These are phyloP conservation scores for Conistra vaccinii DNA, from an alignment of 2,888 invertebrate genomes.

Conservation along the genomic window DNA sequence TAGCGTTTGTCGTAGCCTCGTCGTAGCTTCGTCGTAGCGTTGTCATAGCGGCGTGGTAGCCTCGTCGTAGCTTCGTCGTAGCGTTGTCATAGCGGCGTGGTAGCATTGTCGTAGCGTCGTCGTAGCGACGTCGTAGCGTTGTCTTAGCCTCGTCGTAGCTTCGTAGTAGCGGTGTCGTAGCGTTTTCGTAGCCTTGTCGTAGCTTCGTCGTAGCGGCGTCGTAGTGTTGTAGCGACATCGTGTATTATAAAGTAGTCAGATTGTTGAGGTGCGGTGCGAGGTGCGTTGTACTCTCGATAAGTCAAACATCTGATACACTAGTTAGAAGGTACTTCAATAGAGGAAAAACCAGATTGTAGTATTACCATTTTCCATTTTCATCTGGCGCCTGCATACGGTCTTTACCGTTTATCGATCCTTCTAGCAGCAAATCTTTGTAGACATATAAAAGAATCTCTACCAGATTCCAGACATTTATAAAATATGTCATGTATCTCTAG, in stretches of 20 bases:
- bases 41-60: neutral
- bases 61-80: neutral
- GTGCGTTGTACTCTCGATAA: neutral
- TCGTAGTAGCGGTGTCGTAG: neutral
- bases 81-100: neutral
- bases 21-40: neutral
- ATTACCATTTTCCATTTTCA: neutral
- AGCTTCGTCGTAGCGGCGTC: neutral
- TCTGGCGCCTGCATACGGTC: neutral
- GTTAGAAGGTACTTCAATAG: no score
- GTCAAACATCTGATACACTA: neutral
- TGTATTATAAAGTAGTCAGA: neutral
- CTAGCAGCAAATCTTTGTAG: neutral
- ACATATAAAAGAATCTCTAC: neutral
- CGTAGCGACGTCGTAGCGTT: neutral
- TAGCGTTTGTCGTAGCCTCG: neutral
- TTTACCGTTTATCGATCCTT: neutral
- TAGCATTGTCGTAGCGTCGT: neutral
- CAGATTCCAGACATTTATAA: conserved; percentile 20
- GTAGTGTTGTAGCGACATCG: neutral
- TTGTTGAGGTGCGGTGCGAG: no score
- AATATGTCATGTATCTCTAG: no score
- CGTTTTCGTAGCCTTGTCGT: neutral
- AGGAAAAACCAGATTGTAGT: neutral
- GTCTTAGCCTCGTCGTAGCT: neutral